phyloP scores from a whole-genome alignment of 2,113 vertebrate genomes.

The Tauraco erythrolophus region DNA sequence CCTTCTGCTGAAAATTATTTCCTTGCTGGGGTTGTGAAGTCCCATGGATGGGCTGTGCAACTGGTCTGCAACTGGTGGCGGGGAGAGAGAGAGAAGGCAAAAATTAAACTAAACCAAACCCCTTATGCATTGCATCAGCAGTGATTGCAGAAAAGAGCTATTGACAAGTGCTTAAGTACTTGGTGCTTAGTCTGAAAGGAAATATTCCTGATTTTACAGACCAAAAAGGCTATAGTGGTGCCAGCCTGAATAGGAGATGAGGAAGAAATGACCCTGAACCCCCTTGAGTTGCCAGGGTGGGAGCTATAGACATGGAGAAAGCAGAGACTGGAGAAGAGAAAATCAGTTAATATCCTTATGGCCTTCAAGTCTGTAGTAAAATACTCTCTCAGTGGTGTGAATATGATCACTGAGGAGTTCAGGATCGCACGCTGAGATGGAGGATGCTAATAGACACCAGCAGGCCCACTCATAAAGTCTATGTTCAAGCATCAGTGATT shows the following conservation, averaged over 20 bases:
- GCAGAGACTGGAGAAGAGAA: background rate
- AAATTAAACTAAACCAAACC: background rate
- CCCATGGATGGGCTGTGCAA: background rate
- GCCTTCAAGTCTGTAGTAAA: background rate
- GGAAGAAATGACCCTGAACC: background rate
- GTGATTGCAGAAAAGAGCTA: background rate
- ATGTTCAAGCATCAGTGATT: background rate
- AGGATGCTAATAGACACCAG: background rate
- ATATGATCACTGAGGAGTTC: background rate
- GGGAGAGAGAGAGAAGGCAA: background rate
- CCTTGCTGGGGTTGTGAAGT: background rate
- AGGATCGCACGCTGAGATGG: background rate
- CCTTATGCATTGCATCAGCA: rapidly evolving
- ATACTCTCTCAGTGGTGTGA: background rate
- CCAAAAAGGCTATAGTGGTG: background rate
- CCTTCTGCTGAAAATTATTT: background rate
- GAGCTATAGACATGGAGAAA: background rate
- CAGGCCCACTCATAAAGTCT: background rate
- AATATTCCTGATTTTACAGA: background rate
- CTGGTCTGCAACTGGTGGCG: background rate
- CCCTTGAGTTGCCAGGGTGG: background rate
- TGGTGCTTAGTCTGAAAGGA: background rate
- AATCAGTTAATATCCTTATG: background rate
- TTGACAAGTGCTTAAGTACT: background rate
- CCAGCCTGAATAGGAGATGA: background rate